Evolutionary conservation across 2,888 invertebrate genomes (phyloP), one percentile per base, ranked within the genome.

Genomic region (Boloria selene): DNA sequence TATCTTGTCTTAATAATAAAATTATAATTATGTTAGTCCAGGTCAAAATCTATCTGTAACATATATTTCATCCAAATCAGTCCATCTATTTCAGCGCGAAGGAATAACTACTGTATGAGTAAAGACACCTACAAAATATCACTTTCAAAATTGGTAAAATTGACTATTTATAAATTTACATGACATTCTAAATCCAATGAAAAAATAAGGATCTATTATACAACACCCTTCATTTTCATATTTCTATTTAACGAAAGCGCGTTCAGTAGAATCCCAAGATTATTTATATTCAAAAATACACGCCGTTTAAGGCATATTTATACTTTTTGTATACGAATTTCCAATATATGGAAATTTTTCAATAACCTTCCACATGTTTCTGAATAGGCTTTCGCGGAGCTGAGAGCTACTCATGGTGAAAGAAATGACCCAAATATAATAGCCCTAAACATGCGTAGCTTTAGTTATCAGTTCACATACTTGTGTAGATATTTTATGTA

Each of bases 391-490:
- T 44, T 42, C 45, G 63, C 18, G 54, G 42, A 18, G 14, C 16
- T 50, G 26, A 47, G 56, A 22, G 22, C 22, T 62, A 50, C 55
- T 51, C 18, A 60, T 50, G 59, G 60, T 52, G 64, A 64, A 66
- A 66, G 70, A 71, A 75, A 71, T 76, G 72, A 73, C 72, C 76
- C 61, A 73, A 75, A 74, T 76, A 73, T 63, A 38, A 38, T 38
- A 64, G 62, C 54, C 14, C 54, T 50, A 38, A 54, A 61, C 47
- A 58, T 50, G 14, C 13, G n/a, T 58, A 68, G 67, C 16, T 60
- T 55, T 67, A 68, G 54, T 68, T 22, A 67, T 17, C 49, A 69
- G 38, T 45, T 54, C 51, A 6, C 3, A 26, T 31, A n/a, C n/a
- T n/a, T 22, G 3, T 38, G 10, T 38, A 3, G 10, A 2, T 31